Evolutionary conservation across 2,888 invertebrate species (phyloP).

Genomic region (Barypeithes pellucidus): DNA sequence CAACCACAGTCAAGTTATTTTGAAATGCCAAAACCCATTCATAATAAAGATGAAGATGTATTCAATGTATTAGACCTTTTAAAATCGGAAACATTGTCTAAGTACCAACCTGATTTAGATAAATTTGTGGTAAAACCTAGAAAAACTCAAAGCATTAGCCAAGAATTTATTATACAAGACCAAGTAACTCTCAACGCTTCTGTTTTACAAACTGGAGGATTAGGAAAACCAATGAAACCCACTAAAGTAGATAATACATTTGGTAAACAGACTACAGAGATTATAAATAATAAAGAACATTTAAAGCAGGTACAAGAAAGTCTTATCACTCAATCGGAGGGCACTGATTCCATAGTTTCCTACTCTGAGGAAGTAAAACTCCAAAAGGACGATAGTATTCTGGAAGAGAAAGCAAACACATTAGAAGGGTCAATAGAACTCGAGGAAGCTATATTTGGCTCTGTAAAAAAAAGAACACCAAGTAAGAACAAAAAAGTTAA

Average conservation of each 20-base stretch:
- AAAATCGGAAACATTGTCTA: conserved; percentile 57
- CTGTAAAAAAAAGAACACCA: conserved; percentile 74
- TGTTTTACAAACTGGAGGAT: neutral
- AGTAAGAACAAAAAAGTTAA: conserved; percentile 54
- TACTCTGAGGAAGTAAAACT: neutral
- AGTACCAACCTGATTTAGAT: conserved; percentile 56
- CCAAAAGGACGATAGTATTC: conserved; percentile 21
- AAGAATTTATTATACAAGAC: conserved; percentile 35
- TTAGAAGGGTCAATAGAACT: conserved; percentile 60
- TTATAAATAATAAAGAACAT: neutral
- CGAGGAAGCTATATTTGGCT: conserved; percentile 77
- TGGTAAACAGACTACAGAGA: neutral
- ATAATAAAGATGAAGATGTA: conserved; percentile 1
- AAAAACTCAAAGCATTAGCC: neutral
- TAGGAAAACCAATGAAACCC: neutral
- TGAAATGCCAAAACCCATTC: conserved; percentile 14
- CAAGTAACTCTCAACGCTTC: conserved; percentile 9
- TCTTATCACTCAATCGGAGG: conserved; percentile 1
- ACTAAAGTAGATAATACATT: neutral
- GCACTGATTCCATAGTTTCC: neutral
- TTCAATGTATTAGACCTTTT: conserved; percentile 51
- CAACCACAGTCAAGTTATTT: conserved; percentile 36
- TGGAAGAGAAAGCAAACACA: conserved; percentile 52
- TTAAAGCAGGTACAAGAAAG: neutral
- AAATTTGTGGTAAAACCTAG: conserved; percentile 31